These are phyloP conservation scores for Drosophila mulleri DNA, from an alignment of 2,888 invertebrate genomes.

Conservation along the genomic window DNA sequence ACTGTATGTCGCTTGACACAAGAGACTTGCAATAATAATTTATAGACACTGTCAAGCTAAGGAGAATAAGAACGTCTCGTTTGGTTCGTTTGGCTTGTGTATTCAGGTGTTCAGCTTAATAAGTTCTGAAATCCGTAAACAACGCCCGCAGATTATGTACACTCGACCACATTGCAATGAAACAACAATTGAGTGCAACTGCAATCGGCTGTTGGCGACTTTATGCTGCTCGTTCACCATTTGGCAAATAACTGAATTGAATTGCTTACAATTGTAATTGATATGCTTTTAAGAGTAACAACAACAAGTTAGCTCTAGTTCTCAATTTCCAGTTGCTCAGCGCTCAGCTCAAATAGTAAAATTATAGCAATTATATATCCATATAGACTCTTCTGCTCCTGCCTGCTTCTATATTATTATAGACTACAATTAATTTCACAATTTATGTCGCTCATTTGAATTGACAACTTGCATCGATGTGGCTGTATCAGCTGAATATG, in stretches of 20 bases:
- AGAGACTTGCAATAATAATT: no score
- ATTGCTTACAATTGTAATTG: background rate
- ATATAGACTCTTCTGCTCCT: background rate
- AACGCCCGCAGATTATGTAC: slow-evolving; percentile 9
- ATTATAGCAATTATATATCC: background rate
- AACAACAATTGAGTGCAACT: background rate
- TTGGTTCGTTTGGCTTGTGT: background rate
- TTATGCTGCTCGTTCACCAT: background rate
- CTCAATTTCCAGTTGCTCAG: no score
- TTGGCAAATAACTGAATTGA: background rate
- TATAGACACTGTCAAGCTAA: no score
- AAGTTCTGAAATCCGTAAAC: background rate
- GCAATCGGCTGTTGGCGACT: background rate
- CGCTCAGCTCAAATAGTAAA: no score
- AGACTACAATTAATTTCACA: slow-evolving; percentile 21
- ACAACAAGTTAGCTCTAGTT: no score
- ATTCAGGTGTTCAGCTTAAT: slow-evolving; percentile 7
- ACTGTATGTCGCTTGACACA: no score
- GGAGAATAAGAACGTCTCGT: no score
- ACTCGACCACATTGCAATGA: background rate
- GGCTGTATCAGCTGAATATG: slow-evolving; percentile 16
- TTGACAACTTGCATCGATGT: slow-evolving; percentile 6
- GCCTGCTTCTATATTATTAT: background rate
- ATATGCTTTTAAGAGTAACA: no score
- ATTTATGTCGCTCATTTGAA: slow-evolving; percentile 13